Conservation (phyloP, 2,797 vertebrate genomes). For the Myotis daubentonii region DNA sequence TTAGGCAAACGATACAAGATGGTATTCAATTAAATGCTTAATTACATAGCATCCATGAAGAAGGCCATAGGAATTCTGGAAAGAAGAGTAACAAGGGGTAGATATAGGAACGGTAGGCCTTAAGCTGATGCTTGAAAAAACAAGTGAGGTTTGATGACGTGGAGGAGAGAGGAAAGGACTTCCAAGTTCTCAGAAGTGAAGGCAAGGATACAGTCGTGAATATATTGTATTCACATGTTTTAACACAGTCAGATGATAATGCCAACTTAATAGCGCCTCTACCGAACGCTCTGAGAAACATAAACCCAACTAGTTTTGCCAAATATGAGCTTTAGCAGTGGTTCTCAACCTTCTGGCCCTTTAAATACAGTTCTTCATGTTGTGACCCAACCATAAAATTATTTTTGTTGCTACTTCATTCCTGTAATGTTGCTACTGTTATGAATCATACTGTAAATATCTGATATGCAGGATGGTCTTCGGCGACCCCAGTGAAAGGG, state of each 20-base stretch:
- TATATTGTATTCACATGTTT: neutral
- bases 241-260: neutral
- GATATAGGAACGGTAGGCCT: neutral
- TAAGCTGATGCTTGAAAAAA: constrained; percentile 34
- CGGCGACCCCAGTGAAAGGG: no score
- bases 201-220: neutral
- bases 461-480: no score
- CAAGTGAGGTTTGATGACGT: neutral
- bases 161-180: neutral
- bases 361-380: no score
- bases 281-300: neutral
- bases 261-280: neutral
- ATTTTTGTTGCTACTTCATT: no score
- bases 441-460: no score
- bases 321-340: neutral
- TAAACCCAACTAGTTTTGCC: constrained; percentile 4
- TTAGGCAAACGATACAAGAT: neutral
- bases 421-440: no score
- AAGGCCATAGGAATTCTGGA: neutral
- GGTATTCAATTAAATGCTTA: neutral
- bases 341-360: no score
- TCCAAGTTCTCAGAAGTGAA: constrained; percentile 5
- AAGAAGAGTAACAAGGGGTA: neutral
- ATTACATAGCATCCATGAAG: neutral
- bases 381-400: no score